A percentile compares a stretch with the other conserved stretches of the same genome.
These are phyloP conservation scores for Latrodectus elegans DNA, from an alignment of 2,888 invertebrate species.

Conservation along the genomic window DNA sequence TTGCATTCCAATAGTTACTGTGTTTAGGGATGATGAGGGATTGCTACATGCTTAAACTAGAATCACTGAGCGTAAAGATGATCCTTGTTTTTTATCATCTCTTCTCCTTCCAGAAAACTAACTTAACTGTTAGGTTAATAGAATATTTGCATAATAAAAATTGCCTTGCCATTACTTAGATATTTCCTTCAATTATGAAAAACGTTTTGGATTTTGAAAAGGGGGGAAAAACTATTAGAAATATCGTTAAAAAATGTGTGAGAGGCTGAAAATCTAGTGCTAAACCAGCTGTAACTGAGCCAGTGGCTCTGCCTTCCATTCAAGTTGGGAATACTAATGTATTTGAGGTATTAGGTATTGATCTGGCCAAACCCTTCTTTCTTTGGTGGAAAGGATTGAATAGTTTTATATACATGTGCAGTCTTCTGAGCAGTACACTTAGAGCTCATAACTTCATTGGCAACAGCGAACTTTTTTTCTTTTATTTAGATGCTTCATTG, in stretches of 20 bases:
- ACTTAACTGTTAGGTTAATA: background rate
- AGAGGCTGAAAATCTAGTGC: background rate
- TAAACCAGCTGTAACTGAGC: background rate
- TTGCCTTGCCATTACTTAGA: background rate
- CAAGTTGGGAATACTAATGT: background rate
- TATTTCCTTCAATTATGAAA: conserved; percentile 11
- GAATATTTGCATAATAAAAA: conserved; percentile 3
- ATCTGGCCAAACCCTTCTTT: background rate
- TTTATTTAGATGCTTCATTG: background rate
- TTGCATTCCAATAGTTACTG: background rate
- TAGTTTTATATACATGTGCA: conserved; percentile 1
- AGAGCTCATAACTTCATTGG: background rate
- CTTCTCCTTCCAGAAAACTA: background rate
- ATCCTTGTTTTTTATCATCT: background rate
- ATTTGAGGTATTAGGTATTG: background rate
- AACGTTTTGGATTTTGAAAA: background rate
- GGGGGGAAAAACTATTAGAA: background rate
- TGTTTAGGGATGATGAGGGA: background rate
- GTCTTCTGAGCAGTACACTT: background rate
- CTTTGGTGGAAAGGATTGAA: conserved; percentile 5
- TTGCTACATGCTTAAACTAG: conserved; percentile 3
- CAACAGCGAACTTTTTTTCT: background rate
- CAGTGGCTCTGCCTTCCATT: background rate
- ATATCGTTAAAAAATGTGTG: background rate
- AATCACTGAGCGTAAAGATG: conserved; percentile 15